Evolutionary conservation across 2,113 vertebrate genomes (phyloP), one percentile per base, ranked within the genome.

Genomic region (Tauraco erythrolophus): DNA sequence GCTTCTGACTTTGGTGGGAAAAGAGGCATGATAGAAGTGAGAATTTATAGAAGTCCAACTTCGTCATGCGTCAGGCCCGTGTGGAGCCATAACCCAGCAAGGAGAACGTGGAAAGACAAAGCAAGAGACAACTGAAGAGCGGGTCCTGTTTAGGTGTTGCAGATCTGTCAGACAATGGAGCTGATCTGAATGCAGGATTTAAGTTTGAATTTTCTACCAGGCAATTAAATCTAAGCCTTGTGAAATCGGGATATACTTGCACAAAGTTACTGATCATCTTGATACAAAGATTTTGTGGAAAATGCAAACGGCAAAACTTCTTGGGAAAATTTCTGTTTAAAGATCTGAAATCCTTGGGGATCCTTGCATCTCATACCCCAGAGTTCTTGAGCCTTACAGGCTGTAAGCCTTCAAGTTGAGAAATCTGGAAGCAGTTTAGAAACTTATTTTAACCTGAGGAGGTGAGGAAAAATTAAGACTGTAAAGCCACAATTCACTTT

Each of bases 41-140:
- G 64, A 66, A 62, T 23, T 69, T 30, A 35, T 2, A 30, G 50
- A 70, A 65, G 30, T 27, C 37, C 37, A 61, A 0, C 39, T 58
- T 23, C 25, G 7, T 6, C 8, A 0, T 7, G 6, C 1, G 5
- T 14, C 62, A 53, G 68, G n/a, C 13, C 23, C 50, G 8, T 28
- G 58, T 56, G n/a, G 69, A 76, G 19, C 37, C 15, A 9, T 14
- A 24, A 16, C 7, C 37, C 46, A 35, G 7, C 23, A 3, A 14
- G n/a, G 43, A 35, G 10, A 53, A 48, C 4, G 23, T 2, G 21
- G 23, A 64, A 79, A 30, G 13, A 17, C 39, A 86, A 85, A 65
- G 60, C 31, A 66, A 28, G 53, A 76, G 39, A 2, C 0, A 3
- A 14, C 22, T 12, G 33, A 53, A 80, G 41, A 78, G 12, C 27